These are phyloP conservation scores for Gymnobelideus leadbeateri DNA, from an alignment of 2,113 vertebrate species.

Conservation along the genomic window DNA sequence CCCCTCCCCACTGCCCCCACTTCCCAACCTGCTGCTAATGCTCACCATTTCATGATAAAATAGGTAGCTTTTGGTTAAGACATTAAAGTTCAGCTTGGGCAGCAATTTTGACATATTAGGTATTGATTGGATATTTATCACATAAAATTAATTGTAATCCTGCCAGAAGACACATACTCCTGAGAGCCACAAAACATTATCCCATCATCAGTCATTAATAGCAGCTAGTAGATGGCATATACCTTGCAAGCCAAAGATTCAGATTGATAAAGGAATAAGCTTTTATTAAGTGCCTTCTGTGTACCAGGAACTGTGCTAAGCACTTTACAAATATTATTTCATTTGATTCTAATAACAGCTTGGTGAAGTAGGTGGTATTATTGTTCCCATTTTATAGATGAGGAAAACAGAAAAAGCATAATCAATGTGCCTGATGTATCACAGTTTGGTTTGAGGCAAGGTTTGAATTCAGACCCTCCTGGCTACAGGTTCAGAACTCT, in stretches of 20 bases:
- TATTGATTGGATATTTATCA: neutral
- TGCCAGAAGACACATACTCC: neutral
- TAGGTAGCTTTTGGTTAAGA: neutral
- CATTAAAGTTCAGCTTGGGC: neutral
- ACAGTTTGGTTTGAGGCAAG: too few species aligned
- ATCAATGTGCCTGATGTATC: too few species aligned
- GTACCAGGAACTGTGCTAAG: too few species aligned
- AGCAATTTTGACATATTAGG: neutral
- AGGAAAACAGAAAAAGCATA: too few species aligned
- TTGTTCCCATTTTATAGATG: too few species aligned
- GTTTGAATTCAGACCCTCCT: too few species aligned
- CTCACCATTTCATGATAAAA: neutral
- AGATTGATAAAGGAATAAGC: too few species aligned
- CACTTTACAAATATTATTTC: too few species aligned
- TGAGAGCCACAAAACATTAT: neutral
- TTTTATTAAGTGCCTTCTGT: too few species aligned
- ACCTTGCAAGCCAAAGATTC: neutral
- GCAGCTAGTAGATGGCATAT: neutral
- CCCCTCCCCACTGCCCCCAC: neutral
- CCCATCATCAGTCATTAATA: neutral
- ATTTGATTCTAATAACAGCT: too few species aligned
- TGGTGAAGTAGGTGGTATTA: too few species aligned
- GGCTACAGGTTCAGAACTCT: too few species aligned
- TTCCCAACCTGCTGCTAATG: neutral
- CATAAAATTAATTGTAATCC: neutral